Percentiles rank a stretch among this genome's conserved stretches.
Evolutionary conservation across 2,797 vertebrate genomes (phyloP).

Genomic region (Natrix natrix): DNA sequence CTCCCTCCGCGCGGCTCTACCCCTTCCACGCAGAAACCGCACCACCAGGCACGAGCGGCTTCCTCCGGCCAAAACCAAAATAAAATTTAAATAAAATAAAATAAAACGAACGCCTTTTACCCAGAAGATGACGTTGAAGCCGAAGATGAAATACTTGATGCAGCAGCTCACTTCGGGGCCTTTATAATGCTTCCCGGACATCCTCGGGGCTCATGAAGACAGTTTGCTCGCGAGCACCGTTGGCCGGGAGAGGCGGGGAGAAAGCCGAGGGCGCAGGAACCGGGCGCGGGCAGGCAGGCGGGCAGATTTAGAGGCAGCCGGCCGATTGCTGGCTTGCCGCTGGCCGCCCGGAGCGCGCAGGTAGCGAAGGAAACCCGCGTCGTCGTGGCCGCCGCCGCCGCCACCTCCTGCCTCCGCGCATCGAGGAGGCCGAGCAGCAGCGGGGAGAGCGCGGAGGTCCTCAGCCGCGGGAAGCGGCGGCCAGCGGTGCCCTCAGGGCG

Average conservation of each 20-base stretch:
- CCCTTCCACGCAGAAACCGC: neutral
- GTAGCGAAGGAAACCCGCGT: neutral
- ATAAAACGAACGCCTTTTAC: slow-evolving; percentile 75
- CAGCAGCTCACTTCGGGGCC: slow-evolving; percentile 99
- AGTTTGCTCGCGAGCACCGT: slow-evolving; percentile 61
- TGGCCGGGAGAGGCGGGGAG: neutral
- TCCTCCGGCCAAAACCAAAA: neutral
- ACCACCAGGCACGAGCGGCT: neutral
- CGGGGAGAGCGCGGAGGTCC: neutral
- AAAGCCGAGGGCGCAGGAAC: neutral
- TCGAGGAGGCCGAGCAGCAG: slow-evolving; percentile 31
- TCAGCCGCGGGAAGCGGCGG: neutral
- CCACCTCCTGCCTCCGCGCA: slow-evolving; percentile 22
- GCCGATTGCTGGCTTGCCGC: neutral
- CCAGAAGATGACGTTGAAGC: slow-evolving; percentile 99
- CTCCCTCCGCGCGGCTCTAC: neutral
- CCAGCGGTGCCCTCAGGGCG: neutral
- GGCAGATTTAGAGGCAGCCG: neutral
- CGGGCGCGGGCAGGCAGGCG: neutral
- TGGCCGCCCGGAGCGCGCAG: neutral
- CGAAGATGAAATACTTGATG: slow-evolving; percentile 99
- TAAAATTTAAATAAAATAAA: neutral
- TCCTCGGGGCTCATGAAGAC: slow-evolving; percentile 82
- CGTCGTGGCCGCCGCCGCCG: slow-evolving; percentile 13
- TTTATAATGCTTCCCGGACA: slow-evolving; percentile 95